Conservation (phyloP, 2,113 vertebrate species). For the Monopterus albus region DNA sequence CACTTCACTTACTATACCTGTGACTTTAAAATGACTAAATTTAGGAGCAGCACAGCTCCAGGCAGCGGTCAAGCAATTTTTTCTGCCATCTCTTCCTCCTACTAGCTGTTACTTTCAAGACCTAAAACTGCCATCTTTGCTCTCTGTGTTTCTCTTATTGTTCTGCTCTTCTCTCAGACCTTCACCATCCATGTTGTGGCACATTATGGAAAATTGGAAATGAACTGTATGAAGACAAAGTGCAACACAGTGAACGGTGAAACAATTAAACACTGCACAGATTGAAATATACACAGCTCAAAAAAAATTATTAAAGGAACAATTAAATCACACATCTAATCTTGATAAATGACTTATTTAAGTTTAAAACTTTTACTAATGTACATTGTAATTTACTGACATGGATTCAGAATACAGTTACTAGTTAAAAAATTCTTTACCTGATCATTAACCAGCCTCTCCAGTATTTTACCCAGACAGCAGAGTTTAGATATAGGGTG, state of each 20-base stretch:
- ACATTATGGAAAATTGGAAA: constrained; percentile 31
- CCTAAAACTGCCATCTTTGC: constrained; percentile 49
- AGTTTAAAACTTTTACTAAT: too few relatives aligned
- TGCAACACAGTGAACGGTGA: too few relatives aligned
- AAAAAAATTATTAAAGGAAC: too few relatives aligned
- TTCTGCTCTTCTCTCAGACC: constrained; percentile 29
- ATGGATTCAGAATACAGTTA: too few relatives aligned
- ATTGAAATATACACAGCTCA: constrained; percentile 34
- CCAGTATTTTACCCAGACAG: too few relatives aligned
- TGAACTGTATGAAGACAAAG: constrained; percentile 40
- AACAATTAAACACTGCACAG: too few relatives aligned
- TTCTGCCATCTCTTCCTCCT: constrained; percentile 31
- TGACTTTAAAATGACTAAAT: constrained; percentile 47
- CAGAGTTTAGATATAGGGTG: too few relatives aligned
- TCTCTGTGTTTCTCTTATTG: constrained; percentile 9
- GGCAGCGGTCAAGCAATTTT: constrained; percentile 34
- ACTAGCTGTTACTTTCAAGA: constrained; percentile 36
- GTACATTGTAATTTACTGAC: too few relatives aligned
- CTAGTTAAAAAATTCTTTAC: too few relatives aligned
- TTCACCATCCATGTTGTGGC: constrained; percentile 31
- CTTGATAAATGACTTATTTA: too few relatives aligned
- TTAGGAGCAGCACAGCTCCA: constrained; percentile 28
- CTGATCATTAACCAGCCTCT: too few relatives aligned
- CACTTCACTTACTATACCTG: constrained; percentile 14
- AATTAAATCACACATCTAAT: too few relatives aligned